A percentile compares a stretch with the other conserved stretches of the same genome.
Conservation (phyloP, 1,140 invertebrate species). For the Neodiprion lecontei region DNA sequence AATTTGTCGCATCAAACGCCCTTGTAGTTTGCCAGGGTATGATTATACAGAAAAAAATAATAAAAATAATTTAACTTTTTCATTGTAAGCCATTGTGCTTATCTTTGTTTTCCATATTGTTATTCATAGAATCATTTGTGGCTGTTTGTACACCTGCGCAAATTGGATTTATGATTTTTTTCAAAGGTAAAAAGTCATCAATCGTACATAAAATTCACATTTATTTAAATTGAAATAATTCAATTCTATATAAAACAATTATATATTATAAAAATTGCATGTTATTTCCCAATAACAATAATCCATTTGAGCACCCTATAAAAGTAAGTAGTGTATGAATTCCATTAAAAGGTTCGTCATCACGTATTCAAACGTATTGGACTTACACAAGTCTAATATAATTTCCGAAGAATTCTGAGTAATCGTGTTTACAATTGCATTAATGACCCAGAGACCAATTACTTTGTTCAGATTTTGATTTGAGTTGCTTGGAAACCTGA, state of each 20-base stretch:
- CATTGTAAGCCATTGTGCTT: not conserved
- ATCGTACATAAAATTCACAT: not conserved
- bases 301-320: not conserved
- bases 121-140: not conserved
- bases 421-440: too few species aligned
- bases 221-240: not conserved
- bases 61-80: slow-evolving; percentile 6
- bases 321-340: too few species aligned
- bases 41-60: not conserved
- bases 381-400: too few species aligned
- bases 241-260: not conserved
- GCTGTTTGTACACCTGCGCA: not conserved
- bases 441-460: too few species aligned
- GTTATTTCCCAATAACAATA: not conserved
- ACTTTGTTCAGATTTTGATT: too few species aligned
- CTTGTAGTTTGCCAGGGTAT: not conserved
- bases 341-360: too few species aligned
- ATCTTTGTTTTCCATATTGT: not conserved
- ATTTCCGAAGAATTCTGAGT: too few species aligned
- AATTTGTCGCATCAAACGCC: not conserved
- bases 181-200: not conserved
- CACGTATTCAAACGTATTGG: too few species aligned
- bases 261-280: not conserved
- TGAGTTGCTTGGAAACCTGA: too few species aligned
- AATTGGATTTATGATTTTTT: not conserved